Percentiles rank a stretch among this genome's conserved stretches.
Evolutionary conservation across 23 tunicate species (phyloP).

Genomic region (Ciona savignyi): DNA sequence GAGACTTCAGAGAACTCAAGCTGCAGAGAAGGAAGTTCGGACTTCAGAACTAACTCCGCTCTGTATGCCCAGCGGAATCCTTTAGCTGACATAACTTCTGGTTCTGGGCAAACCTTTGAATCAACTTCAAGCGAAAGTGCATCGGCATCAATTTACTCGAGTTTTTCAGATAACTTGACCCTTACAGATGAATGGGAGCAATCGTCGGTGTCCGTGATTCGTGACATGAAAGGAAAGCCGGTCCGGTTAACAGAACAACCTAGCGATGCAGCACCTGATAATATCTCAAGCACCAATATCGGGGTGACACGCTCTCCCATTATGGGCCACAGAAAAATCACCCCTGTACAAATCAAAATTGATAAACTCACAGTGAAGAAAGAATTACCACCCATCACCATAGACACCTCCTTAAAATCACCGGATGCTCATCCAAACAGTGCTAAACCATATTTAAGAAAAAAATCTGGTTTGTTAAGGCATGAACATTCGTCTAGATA

Average conservation of each 20-base stretch:
- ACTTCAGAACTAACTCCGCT: constrained; percentile 55
- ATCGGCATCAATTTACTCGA: background rate
- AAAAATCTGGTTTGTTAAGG: constrained; percentile 50
- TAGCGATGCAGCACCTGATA: background rate
- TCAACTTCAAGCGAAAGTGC: background rate
- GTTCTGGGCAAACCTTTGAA: constrained; percentile 15
- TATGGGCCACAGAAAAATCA: constrained; percentile 29
- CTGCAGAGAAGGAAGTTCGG: constrained; percentile 40
- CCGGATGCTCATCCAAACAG: background rate
- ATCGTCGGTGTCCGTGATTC: constrained; percentile 9
- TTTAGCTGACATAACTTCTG: constrained; percentile 65
- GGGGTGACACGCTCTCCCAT: background rate
- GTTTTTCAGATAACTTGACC: background rate
- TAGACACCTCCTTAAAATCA: background rate
- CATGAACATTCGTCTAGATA: constrained; percentile 55
- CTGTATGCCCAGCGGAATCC: constrained; percentile 68
- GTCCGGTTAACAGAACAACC: background rate
- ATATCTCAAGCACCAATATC: background rate
- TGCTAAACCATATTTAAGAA: constrained; percentile 32
- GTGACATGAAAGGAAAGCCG: constrained; percentile 29
- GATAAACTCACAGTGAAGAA: constrained; percentile 29
- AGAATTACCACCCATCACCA: background rate
- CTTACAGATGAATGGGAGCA: background rate
- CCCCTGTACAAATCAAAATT: constrained; percentile 36
- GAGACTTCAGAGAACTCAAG: background rate